Percentiles rank a stretch among this genome's conserved stretches.
These are phyloP conservation scores for Hoplodrina ambigua DNA, from an alignment of 2,888 invertebrate species.

Conservation along the genomic window DNA sequence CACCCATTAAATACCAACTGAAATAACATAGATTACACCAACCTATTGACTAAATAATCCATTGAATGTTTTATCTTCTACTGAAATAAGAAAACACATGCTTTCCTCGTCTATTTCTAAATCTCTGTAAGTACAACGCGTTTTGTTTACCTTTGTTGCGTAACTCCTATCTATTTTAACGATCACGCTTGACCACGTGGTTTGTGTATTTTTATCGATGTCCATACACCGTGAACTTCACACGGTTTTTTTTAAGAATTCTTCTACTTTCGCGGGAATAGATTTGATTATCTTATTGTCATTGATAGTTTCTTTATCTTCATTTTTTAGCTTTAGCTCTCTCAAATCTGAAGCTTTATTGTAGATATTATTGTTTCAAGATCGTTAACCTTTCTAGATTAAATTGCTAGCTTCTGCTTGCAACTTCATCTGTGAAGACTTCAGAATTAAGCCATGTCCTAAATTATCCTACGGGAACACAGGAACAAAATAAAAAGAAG, in stretches of 20 bases:
- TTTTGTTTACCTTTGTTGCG: slow-evolving; percentile 62
- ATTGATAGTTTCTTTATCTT: background rate
- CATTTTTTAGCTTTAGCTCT: background rate
- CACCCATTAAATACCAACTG: slow-evolving; percentile 21
- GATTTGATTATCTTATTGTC: slow-evolving; percentile 9
- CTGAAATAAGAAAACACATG: slow-evolving; percentile 36
- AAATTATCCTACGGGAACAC: no score
- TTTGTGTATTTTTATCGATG: slow-evolving; percentile 58
- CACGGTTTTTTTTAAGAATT: slow-evolving; percentile 36
- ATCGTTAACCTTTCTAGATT: background rate
- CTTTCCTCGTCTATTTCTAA: slow-evolving; percentile 38
- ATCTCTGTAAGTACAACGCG: slow-evolving; percentile 37
- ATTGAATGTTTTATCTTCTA: slow-evolving; percentile 31
- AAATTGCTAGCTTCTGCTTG: no score
- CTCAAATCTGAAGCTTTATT: background rate
- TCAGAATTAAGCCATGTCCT: no score
- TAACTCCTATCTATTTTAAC: slow-evolving; percentile 57
- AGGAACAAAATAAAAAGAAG: no score
- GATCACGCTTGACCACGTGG: slow-evolving; percentile 58
- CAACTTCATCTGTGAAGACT: no score
- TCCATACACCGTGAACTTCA: slow-evolving; percentile 52
- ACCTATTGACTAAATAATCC: slow-evolving; percentile 28
- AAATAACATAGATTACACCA: slow-evolving; percentile 28
- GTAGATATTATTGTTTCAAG: background rate
- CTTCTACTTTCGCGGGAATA: slow-evolving; percentile 24